Conservation (phyloP, 2,888 invertebrate species). For the Dexiosoma caninum region DNA sequence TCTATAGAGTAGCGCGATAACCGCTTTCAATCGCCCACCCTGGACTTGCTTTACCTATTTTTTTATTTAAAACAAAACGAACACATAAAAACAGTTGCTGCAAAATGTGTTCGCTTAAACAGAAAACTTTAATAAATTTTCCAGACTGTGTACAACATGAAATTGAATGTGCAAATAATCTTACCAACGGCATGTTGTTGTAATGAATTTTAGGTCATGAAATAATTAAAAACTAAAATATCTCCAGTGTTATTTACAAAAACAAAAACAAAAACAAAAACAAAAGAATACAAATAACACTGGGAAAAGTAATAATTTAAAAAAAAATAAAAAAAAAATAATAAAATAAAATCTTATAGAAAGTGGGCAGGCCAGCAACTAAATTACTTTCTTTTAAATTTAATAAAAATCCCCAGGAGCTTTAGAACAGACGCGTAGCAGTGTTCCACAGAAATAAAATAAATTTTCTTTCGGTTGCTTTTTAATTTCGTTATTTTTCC, state of each 20-base stretch:
- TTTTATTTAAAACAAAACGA: neutral
- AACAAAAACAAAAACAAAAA: too few relatives aligned
- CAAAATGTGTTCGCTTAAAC: slow-evolving; percentile 21
- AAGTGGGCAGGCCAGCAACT: too few relatives aligned
- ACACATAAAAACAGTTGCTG: slow-evolving; percentile 7
- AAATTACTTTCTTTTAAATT: neutral
- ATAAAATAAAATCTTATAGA: neutral
- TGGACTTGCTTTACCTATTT: neutral
- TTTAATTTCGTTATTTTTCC: slow-evolving; percentile 12
- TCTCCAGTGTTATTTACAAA: too few relatives aligned
- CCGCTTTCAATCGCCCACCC: slow-evolving; percentile 5
- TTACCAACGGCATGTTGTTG: slow-evolving; percentile 13
- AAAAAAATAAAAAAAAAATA: neutral
- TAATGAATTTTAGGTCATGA: slow-evolving; percentile 16
- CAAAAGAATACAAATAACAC: neutral
- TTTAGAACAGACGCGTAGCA: neutral
- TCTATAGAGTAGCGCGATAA: neutral
- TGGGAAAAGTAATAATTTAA: neutral
- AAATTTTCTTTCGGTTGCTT: neutral
- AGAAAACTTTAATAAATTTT: slow-evolving; percentile 19
- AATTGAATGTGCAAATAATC: slow-evolving; percentile 26
- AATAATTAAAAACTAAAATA: slow-evolving; percentile 33
- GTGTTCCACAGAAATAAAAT: neutral
- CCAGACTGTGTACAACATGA: neutral
- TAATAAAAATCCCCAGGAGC: neutral